These are phyloP conservation scores for Temnothorax ravouxi DNA, from an alignment of 2,888 invertebrate genomes.

Conservation along the genomic window DNA sequence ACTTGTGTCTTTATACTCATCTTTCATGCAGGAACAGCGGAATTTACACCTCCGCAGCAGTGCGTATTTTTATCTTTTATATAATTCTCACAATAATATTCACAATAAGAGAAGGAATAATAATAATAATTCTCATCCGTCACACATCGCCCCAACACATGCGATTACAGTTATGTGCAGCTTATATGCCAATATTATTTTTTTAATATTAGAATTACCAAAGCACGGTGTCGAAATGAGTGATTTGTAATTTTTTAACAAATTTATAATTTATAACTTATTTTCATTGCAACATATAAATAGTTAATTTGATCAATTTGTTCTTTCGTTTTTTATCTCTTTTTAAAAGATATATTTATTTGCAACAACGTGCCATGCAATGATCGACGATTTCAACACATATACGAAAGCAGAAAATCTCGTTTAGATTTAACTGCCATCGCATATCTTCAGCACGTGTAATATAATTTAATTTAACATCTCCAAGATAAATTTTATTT, in stretches of 20 bases:
- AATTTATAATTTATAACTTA: background rate
- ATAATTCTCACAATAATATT: background rate
- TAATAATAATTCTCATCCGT: background rate
- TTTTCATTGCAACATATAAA: background rate
- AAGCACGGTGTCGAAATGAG: background rate
- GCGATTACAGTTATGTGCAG: background rate
- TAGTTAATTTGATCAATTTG: background rate
- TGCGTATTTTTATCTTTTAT: background rate
- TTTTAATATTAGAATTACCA: background rate
- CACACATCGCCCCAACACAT: background rate
- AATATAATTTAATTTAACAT: background rate
- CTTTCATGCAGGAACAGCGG: background rate
- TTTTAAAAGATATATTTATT: background rate
- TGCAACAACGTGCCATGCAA: background rate
- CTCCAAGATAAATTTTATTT: background rate
- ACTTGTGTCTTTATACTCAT: background rate
- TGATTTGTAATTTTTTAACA: background rate
- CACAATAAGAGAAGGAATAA: background rate
- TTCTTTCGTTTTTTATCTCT: background rate
- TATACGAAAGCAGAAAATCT: background rate
- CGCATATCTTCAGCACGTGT: background rate
- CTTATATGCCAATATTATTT: background rate
- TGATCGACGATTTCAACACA: background rate
- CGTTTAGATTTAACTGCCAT: background rate
- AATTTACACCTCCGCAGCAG: background rate